Evolutionary conservation across 2,797 vertebrate species (phyloP), one percentile per base, ranked within the genome.

Genomic region (Pangasius sanitwongsei): DNA sequence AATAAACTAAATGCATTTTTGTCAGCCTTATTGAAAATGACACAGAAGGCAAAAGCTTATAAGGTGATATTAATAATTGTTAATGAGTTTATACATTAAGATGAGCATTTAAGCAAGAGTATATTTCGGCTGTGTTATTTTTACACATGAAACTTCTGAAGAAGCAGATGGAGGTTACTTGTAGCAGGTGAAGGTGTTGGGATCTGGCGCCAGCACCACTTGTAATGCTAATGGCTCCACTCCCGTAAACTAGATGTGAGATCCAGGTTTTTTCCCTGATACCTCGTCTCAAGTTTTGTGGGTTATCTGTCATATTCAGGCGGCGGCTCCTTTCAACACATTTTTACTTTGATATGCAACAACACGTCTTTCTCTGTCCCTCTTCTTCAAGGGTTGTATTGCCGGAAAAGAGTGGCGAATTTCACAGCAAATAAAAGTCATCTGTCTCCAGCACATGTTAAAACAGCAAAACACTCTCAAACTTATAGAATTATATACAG

Each of bases 291-390:
- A 87, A 94, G 95, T 94, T 95, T 95, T 94, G 92, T 95, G 95
- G 94, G 95, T 95, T 95, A 96, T 96, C 96, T 97, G 95, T 97
- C 96, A 97, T 96, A 97, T 96, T 96, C 96, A 96, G 94, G 95
- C 95, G 94, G 95, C 93, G 96, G 95, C 95, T 94, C 94, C 95
- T 96, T 97, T 97, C 94, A 97, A 96, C 97, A 97, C 97, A 96
- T 96, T 92, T 94, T 95, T 61, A 95, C 97, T 98, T 98, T 98
- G 98, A 98, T 98, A 97, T 98, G 97, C 97, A 96, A 87, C 93
- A 94, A 84, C 80, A 93, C 93, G 94, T 94, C 95, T 97, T 97
- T 96, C 96, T 95, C 93, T 90, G 90, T 89, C 93, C 94, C 92
- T 90, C 94, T 94, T 97, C 95, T 96, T 94, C 90, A 80, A 93